Base-by-base conservation (phyloP, 2,888 invertebrate species). In the Incurvaria masculella region DNA sequence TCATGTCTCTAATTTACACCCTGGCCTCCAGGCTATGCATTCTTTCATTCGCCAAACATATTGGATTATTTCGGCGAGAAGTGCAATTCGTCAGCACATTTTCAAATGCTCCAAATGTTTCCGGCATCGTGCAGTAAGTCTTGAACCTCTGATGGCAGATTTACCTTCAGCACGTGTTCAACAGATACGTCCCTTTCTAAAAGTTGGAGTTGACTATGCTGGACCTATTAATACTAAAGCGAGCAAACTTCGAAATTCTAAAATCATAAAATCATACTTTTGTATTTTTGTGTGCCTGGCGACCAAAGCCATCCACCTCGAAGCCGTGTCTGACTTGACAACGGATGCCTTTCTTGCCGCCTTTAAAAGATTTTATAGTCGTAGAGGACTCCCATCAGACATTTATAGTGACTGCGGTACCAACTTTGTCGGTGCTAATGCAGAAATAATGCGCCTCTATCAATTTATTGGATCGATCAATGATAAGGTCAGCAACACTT, bases 301-400 rank as follows among this genome's bases (percentile, higher is more conserved):
- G 1, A 59, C 60, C 0, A 62, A 57, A 43, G 60, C 61, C 1
- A 39, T 60, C 2, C 59, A 61, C 27, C 26, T 63, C 18, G 61
- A 62, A 44, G 18, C 55, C 4, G 59, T 57, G 1, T 52, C 53
- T 1, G 51, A 56, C 2, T 46, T 62, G 8, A 51, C 58, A 2
- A 52, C 53, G 1, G 53, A 57, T 16, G 55, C 57, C 1, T 57
- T 59, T 44, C 14, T 59, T 8, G 56, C 55, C 0, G 46, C 55
- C 4, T 48, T 58, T 1, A 39, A 52, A 8, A 47, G 56, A 18
- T 59, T 59, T 41, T 50, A 55, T 1, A 50, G 56, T 2, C 38
- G 54, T 6, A 23, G 55, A 26, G 57, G 57, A 2, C 33, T 33
- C 11, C 33, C 33, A n/a, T 33, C 33, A 11, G 33, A 33, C 14